Evolutionary conservation across 2,113 vertebrate genomes (phyloP), one percentile per base, ranked within the genome.

Genomic region (Elephas maximus): DNA sequence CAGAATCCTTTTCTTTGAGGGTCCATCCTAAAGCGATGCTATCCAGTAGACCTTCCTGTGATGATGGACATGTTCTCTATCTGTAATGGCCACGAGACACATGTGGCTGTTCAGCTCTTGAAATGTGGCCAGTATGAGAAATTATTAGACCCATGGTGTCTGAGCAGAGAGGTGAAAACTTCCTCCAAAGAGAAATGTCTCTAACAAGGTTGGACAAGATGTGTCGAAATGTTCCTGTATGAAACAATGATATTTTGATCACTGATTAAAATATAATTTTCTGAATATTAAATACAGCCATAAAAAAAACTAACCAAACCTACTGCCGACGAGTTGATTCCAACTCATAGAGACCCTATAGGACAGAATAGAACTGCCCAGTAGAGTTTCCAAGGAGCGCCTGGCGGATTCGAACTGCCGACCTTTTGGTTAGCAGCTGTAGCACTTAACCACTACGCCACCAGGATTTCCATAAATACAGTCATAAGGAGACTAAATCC

Each of bases 181-280:
- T 77, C 14, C 18, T 73, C 17, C 23, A 65, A 33, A 76, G 37
- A 83, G 15, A 88, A 82, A 12, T 8, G 6, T 83, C 24, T 91
- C 45, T 44, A 24, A 53, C 24, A 45, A 71, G n/a, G 8, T 60
- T 71, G 11, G 10, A 17, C 18, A 95, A 83, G 80, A 91, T 7
- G 18, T 62, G n/a, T 73, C 37, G 4, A 85, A 94, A 79, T 80
- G 21, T 37, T 79, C 9, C 74, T 69, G 82, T 44, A 76, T 37
- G 62, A 94, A 82, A 80, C 63, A 83, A 0, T 74, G 81, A 76
- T 65, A 79, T 60, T 91, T 78, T 65, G 74, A 7, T 81, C 21
- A 28, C 23, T 76, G 57, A 37, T 67, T 93, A 88, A 91, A 74
- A 87, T 76, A 76, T 12, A 74, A 48, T 81, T 93, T 28, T n/a